Conservation (phyloP, 2,113 vertebrate genomes). For the Ancistrus triradiatus region DNA sequence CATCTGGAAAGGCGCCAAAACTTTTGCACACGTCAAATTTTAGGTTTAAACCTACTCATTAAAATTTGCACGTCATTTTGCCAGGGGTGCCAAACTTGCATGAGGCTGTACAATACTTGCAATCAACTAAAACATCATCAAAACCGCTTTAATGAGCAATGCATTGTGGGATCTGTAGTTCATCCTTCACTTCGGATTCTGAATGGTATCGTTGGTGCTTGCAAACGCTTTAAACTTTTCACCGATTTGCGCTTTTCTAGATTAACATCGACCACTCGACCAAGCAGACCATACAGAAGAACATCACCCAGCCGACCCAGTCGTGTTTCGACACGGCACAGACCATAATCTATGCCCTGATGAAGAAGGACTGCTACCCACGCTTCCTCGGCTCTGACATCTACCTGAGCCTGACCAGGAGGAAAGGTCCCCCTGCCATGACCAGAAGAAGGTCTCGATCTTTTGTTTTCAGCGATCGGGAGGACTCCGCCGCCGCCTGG, state of each 20-base stretch:
- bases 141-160: too few species aligned
- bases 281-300: constrained; percentile 74
- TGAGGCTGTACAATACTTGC: too few species aligned
- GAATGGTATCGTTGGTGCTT: too few species aligned
- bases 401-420: constrained; percentile 73
- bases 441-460: constrained; percentile 84
- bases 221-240: too few species aligned
- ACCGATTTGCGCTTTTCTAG: constrained; percentile 55
- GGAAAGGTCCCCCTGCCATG: constrained; percentile 60
- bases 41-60: too few species aligned
- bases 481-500: constrained; percentile 67
- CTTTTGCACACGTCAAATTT: too few species aligned
- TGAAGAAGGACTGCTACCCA: constrained; percentile 93
- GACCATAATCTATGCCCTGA: constrained; percentile 79
- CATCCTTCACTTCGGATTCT: too few species aligned
- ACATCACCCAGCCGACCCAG: constrained; percentile 69
- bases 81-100: too few species aligned
- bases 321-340: constrained; percentile 82
- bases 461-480: constrained; percentile 80
- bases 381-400: constrained; percentile 83
- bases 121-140: too few species aligned
- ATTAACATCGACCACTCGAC: constrained; percentile 89
- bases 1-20: too few species aligned
- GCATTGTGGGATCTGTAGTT: too few species aligned
- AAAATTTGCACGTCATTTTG: too few species aligned